phyloP scores from a whole-genome alignment of 2,888 invertebrate species.

The Sicus ferrugineus region DNA sequence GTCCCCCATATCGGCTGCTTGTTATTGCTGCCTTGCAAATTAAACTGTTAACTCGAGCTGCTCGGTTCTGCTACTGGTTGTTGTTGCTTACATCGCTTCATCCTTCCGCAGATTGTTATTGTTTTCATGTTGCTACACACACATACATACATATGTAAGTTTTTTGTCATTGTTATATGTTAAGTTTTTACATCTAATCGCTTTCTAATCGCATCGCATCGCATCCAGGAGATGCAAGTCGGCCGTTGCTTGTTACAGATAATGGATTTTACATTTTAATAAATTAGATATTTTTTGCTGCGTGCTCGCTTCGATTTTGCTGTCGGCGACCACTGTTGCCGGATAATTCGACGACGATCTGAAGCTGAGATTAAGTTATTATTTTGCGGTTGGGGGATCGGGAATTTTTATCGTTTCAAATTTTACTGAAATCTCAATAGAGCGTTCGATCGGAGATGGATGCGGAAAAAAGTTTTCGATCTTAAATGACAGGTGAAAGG shows the following conservation, averaged over 20 bases:
- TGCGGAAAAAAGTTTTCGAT: neutral
- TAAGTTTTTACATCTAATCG: conserved; percentile 29
- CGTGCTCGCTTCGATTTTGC: conserved; percentile 10
- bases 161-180: conserved; percentile 18
- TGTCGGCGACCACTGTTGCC: neutral
- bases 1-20: neutral
- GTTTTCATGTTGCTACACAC: conserved; percentile 21
- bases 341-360: conserved; percentile 2
- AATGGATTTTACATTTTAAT: conserved; percentile 32
- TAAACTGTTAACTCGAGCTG: conserved; percentile 19
- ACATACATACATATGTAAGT: too few species aligned
- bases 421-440: conserved; percentile 13
- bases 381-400: neutral
- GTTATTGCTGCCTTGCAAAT: conserved; percentile 9
- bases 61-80: conserved; percentile 10
- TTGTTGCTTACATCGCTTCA: conserved; percentile 15
- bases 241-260: conserved; percentile 8
- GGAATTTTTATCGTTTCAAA: neutral
- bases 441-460: neutral
- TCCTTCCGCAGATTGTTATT: conserved; percentile 13
- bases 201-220: conserved; percentile 34
- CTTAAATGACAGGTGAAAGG: conserved; percentile 13
- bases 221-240: conserved; percentile 8
- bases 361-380: conserved; percentile 7
- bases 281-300: conserved; percentile 27